Percentiles rank a stretch among this genome's conserved stretches.
phyloP scores from a whole-genome alignment of 1,140 invertebrate genomes.

The Agrilus planipennis region DNA sequence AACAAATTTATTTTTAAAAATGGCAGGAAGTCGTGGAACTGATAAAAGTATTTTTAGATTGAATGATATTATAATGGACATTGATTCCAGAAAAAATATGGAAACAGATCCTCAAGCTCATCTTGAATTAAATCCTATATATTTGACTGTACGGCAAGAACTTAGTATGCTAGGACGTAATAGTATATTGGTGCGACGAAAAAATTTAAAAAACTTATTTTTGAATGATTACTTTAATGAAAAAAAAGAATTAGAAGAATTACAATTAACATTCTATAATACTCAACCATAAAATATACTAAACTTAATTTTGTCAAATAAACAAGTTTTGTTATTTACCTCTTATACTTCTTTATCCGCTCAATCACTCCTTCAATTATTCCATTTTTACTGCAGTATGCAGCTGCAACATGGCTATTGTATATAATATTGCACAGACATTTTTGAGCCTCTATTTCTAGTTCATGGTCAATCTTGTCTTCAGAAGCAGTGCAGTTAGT shows the following conservation, averaged over 20 bases:
- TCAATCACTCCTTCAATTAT: constrained; percentile 63
- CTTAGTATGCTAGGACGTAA: neutral
- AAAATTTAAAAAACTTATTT: neutral
- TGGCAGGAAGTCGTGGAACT: too few relatives aligned
- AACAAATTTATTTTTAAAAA: constrained; percentile 5
- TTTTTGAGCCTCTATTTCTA: constrained; percentile 55
- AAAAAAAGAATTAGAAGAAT: neutral
- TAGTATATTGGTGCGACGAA: neutral
- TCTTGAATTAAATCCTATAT: neutral
- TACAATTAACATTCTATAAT: constrained; percentile 1
- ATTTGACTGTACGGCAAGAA: constrained; percentile 3
- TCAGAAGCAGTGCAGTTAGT: constrained; percentile 28
- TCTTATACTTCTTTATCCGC: constrained; percentile 56
- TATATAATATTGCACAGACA: constrained; percentile 82
- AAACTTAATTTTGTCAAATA: too few relatives aligned
- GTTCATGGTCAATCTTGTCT: constrained; percentile 25
- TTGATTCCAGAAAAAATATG: too few relatives aligned
- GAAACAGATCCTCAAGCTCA: too few relatives aligned
- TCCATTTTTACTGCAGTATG: constrained; percentile 54
- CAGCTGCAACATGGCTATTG: constrained; percentile 60
- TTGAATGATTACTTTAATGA: neutral
- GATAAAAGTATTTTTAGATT: too few relatives aligned
- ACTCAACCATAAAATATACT: constrained; percentile 5
- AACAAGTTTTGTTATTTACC: too few relatives aligned
- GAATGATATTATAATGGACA: too few relatives aligned